Conservation (phyloP, 2,888 invertebrate species). For the Zaprionus lineosus region DNA sequence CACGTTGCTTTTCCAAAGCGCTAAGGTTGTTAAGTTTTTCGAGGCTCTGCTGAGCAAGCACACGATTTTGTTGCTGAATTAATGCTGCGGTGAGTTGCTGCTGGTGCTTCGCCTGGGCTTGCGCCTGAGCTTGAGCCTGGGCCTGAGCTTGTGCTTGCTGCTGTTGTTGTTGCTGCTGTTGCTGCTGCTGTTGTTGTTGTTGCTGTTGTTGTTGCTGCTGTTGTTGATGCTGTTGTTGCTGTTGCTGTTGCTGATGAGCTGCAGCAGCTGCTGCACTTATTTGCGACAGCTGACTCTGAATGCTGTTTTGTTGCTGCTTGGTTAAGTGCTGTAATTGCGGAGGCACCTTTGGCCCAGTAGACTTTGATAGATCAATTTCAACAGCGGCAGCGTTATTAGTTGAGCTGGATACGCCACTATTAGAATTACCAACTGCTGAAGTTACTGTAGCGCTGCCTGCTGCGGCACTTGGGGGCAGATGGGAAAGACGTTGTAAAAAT, state of each 20-base stretch:
- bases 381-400: conserved; percentile 59
- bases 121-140: conserved; percentile 79
- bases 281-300: conserved; percentile 80
- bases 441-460: conserved; percentile 46
- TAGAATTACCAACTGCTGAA: conserved; percentile 50
- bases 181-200: conserved; percentile 64
- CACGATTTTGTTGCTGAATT: conserved; percentile 87
- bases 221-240: conserved; percentile 68
- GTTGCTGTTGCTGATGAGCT: conserved; percentile 78
- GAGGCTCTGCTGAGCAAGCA: conserved; percentile 85
- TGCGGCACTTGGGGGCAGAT: conserved; percentile 72
- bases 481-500: conserved; percentile 86
- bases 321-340: conserved; percentile 79
- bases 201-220: conserved; percentile 64
- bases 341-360: conserved; percentile 68
- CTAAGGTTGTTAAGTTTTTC: conserved; percentile 86
- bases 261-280: conserved; percentile 77
- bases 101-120: conserved; percentile 84
- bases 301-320: conserved; percentile 81
- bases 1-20: conserved; percentile 85
- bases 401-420: conserved; percentile 47
- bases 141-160: conserved; percentile 76
- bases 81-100: conserved; percentile 86
- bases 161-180: conserved; percentile 84
- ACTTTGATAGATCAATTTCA: conserved; percentile 80